phyloP scores from a whole-genome alignment of 2,888 invertebrate genomes.

The Agrochola macilenta region DNA sequence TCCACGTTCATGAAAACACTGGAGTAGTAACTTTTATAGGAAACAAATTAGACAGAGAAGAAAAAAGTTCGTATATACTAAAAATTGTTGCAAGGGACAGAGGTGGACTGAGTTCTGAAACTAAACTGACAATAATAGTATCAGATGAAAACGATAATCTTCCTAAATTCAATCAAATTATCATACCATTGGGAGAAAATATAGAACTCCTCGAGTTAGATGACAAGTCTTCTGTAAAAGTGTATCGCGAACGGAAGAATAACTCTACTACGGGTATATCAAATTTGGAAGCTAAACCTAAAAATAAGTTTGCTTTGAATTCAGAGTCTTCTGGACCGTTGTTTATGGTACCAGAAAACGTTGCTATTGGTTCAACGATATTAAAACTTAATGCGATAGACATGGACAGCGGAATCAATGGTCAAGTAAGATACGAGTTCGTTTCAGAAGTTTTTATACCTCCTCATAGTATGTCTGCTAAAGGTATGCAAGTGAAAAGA shows the following conservation, averaged over 20 bases:
- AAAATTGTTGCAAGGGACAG: constrained; percentile 94
- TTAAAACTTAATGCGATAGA: constrained; percentile 93
- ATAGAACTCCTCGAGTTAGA: constrained; percentile 92
- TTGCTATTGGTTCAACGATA: constrained; percentile 92
- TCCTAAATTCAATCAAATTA: constrained; percentile 93
- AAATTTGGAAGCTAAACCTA: constrained; percentile 82
- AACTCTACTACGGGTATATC: constrained; percentile 75
- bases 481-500: constrained; percentile 89
- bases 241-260: constrained; percentile 84
- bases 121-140: constrained; percentile 92
- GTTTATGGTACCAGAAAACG: constrained; percentile 93
- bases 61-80: constrained; percentile 92
- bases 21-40: constrained; percentile 92
- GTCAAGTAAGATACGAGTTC: constrained; percentile 93
- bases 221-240: constrained; percentile 86
- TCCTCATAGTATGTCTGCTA: constrained; percentile 82
- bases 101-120: constrained; percentile 94
- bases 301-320: constrained; percentile 81
- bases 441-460: constrained; percentile 92
- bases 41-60: constrained; percentile 93
- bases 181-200: constrained; percentile 92
- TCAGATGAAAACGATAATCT: constrained; percentile 96
- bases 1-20: constrained; percentile 92
- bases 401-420: constrained; percentile 93
- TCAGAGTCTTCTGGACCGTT: constrained; percentile 89